Conservation (phyloP, 2,113 vertebrate genomes). For the human region GRCh38 chr2:176750501-176751000, state of each 20-base stretch:
- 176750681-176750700: not conserved
- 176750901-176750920: not conserved
- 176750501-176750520: not conserved
- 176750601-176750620: not conserved
- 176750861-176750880: not conserved
- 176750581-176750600: not conserved
- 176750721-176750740: not conserved
- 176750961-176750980: not conserved
- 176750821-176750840: not conserved
- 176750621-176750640: not conserved
- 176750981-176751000: not conserved
- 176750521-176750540: not conserved
- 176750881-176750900: not conserved
- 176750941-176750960: constrained; percentile 13
- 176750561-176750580: not conserved
- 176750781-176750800: not conserved
- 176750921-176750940: constrained; percentile 46
- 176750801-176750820: not conserved
- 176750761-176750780: not conserved
- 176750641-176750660: not conserved
- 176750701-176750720: not conserved
- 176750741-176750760: not conserved
- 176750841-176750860: not conserved
- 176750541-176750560: not conserved
- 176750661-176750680: not conserved